phyloP scores from a whole-genome alignment of 1,140 invertebrate genomes.

The Atopsyche davidsoni region DNA sequence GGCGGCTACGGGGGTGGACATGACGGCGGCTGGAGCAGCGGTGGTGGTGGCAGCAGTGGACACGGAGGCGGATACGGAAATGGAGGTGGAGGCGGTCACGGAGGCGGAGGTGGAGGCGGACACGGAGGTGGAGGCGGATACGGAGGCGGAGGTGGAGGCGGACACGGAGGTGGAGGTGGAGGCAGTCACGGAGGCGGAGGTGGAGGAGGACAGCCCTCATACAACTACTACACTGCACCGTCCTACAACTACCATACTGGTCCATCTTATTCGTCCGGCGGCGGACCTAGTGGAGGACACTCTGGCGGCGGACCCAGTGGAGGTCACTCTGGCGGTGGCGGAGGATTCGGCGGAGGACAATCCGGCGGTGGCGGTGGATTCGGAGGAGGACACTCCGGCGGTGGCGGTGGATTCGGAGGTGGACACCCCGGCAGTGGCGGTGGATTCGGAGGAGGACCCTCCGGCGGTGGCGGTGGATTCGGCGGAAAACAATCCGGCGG shows the following conservation, averaged over 20 bases:
- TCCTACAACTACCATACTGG: no score
- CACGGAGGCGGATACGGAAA: neutral
- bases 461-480: neutral
- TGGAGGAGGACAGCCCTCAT: neutral
- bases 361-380: no score
- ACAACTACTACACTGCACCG: no score
- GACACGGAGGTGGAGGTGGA: neutral
- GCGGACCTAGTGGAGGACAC: neutral
- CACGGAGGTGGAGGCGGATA: slow-evolving; percentile 1
- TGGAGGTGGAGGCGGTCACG: slow-evolving; percentile 8
- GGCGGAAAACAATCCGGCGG: neutral
- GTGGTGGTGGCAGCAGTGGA: slow-evolving; percentile 7
- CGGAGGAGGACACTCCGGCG: neutral
- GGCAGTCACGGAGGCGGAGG: slow-evolving; percentile 4
- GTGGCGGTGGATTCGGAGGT: neutral
- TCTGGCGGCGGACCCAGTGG: slow-evolving; percentile 2
- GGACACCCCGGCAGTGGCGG: neutral
- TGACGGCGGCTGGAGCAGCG: no score
- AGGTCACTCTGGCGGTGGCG: no score
- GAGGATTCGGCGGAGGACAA: neutral
- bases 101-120: neutral
- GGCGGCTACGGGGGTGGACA: neutral
- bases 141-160: neutral
- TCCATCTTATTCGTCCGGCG: no score
- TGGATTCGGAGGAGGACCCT: neutral